Conservation (phyloP, 2,888 invertebrate species). For the Caenorhabditis japonica region DNA sequence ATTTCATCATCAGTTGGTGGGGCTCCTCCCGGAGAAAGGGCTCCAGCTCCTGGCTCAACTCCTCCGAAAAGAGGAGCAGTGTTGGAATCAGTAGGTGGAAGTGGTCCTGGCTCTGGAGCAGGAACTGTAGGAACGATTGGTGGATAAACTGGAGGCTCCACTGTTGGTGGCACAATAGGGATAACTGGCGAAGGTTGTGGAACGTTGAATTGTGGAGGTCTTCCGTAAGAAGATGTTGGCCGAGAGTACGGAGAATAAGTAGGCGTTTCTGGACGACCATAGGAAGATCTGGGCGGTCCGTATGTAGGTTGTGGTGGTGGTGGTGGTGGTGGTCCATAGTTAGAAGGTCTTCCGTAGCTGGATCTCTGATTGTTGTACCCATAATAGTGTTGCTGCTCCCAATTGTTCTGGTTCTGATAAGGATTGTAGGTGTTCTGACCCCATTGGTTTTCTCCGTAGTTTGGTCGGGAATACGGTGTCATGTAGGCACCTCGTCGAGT, state of each 20-base stretch:
- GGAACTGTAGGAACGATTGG: slow-evolving; percentile 18
- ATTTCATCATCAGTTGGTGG: slow-evolving; percentile 47
- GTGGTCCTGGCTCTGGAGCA: slow-evolving; percentile 16
- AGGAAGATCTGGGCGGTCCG: slow-evolving; percentile 25
- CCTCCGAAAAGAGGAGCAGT: slow-evolving; percentile 42
- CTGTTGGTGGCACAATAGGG: neutral
- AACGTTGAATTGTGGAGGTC: slow-evolving; percentile 36
- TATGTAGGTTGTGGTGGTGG: slow-evolving; percentile 19
- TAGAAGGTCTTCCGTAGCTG: slow-evolving; percentile 32
- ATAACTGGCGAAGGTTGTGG: neutral
- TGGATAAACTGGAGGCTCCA: too few relatives aligned
- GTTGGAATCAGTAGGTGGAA: slow-evolving; percentile 9
- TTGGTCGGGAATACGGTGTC: slow-evolving; percentile 33
- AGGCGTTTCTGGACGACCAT: slow-evolving; percentile 37
- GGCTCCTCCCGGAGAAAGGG: slow-evolving; percentile 24
- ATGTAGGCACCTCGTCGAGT: slow-evolving; percentile 33
- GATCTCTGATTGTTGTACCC: slow-evolving; percentile 24
- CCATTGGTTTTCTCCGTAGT: slow-evolving; percentile 24
- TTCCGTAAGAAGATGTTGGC: slow-evolving; percentile 42
- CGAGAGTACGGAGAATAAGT: slow-evolving; percentile 42
- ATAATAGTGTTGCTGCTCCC: slow-evolving; percentile 15
- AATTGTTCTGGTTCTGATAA: slow-evolving; percentile 5
- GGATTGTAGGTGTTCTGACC: slow-evolving; percentile 11
- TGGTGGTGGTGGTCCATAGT: slow-evolving; percentile 20
- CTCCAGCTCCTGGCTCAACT: slow-evolving; percentile 40